Evolutionary conservation across 2,888 invertebrate species (phyloP), one percentile per base, ranked within the genome.

Genomic region (Tryphoninae sp.): DNA sequence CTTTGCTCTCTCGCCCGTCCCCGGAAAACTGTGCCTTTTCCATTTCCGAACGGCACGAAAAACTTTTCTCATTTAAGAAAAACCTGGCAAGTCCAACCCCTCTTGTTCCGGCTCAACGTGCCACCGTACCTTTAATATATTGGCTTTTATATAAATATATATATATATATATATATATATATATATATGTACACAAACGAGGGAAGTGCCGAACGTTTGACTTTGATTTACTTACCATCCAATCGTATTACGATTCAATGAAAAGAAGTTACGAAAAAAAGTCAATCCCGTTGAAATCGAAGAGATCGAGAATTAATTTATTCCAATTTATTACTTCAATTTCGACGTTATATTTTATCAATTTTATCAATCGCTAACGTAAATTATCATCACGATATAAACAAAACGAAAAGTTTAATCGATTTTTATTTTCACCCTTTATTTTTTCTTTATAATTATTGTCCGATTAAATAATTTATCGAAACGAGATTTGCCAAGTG

Each of bases 1-100:
- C 53, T 16, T 19, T 53, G 13, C 53, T 53, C 53, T 53, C 53
- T 7, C 49, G 2, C 49, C n/a, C 53, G 0, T 19, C n/a, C 53
- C 51, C 42, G 69, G 49, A 45, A 81, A 75, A 78, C 65, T 51
- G 65, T 71, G 65, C 45, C 74, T 71, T 78, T 61, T 67, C 67
- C 55, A 26, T 59, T 81, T 73, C 65, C 80, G 51, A 23, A 61
- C 58, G 51, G 78, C 62, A 61, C 49, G 55, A 71, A 75, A 67
- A 81, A 81, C 81, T 81, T 81, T 81, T 81, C 81, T 81, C 81
- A 78, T 81, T 81, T 81, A 71, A 74, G 67, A 67, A 71, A 69
- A 75, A 61, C 53, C 64, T 53, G 51, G 67, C 61, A 69, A 73
- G n/a, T n/a, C 49, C 58, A 23, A 23, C 26, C 13, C 51, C 33